Evolutionary conservation across 2,797 vertebrate genomes (phyloP).

Genomic region (Limosa lapponica): DNA sequence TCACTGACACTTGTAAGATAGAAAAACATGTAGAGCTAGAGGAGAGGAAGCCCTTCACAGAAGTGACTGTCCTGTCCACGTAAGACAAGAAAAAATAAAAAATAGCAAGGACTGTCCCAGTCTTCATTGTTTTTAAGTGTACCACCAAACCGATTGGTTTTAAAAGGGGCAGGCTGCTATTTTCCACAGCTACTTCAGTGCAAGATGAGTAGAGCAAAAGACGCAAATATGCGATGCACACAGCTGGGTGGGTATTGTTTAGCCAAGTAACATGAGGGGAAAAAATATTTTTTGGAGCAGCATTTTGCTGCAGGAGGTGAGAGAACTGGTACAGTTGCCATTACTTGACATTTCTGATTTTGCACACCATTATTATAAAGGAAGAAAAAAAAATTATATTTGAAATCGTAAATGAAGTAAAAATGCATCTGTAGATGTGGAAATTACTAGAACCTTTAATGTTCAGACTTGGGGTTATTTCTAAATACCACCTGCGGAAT

Average conservation of each 20-base stretch:
- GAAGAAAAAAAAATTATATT: not conserved
- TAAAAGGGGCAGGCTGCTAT: not conserved
- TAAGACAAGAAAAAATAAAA: not conserved
- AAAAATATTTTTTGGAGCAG: not conserved
- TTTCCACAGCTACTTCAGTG: not conserved
- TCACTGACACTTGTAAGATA: not conserved
- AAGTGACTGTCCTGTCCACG: not conserved
- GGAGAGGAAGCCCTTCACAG: not conserved
- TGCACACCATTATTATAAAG: not conserved
- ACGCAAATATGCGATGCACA: rapidly evolving
- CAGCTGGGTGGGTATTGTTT: not conserved
- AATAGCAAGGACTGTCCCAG: not conserved
- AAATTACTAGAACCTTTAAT: not conserved
- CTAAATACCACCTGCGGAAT: not conserved
- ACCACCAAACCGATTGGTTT: not conserved
- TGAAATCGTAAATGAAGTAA: not conserved
- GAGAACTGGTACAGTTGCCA: not conserved
- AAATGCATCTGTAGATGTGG: not conserved
- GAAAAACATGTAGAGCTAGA: not conserved
- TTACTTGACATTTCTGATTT: not conserved
- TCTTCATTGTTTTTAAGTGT: not conserved
- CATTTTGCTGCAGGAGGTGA: not conserved
- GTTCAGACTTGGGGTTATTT: not conserved
- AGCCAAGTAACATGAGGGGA: not conserved
- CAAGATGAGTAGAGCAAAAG: not conserved